Percentiles rank a stretch among this genome's conserved stretches.
Conservation (phyloP, 2,888 invertebrate species). For the Mythimna albipuncta region DNA sequence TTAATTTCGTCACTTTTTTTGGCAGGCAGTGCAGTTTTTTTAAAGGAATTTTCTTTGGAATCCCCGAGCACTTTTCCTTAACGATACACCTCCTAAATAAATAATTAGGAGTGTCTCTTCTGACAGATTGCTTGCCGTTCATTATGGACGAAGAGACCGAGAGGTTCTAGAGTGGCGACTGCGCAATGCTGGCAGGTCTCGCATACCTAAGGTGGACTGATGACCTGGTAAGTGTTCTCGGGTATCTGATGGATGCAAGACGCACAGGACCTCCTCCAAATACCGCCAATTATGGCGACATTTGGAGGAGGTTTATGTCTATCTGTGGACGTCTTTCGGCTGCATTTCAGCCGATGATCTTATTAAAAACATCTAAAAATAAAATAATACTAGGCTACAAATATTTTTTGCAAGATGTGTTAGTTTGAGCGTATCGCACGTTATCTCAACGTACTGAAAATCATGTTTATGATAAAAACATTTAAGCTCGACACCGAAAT, state of each 20-base stretch:
- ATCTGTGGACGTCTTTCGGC: too few species aligned
- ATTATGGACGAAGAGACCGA: too few species aligned
- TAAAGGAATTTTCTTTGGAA: not conserved
- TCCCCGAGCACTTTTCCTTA: not conserved
- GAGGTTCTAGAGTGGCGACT: too few species aligned
- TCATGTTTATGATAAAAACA: conserved; percentile 31
- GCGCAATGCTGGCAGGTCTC: too few species aligned
- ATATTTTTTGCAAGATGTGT: not conserved
- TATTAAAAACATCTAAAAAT: not conserved
- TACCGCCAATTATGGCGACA: too few species aligned
- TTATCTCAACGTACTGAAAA: conserved; percentile 33
- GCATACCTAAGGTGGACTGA: too few species aligned
- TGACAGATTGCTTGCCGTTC: too few species aligned
- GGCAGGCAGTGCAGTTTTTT: not conserved
- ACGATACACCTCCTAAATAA: conserved; percentile 1
- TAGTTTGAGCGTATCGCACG: conserved; percentile 5
- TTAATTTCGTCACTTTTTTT: conserved; percentile 73
- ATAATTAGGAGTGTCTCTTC: not conserved
- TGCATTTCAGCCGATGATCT: too few species aligned
- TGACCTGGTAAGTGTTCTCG: too few species aligned
- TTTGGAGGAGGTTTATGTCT: too few species aligned
- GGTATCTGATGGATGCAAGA: too few species aligned
- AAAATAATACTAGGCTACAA: not conserved
- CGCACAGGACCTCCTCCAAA: too few species aligned
- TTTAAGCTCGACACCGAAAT: conserved; percentile 38